phyloP scores from a whole-genome alignment of 2,113 vertebrate species.

The Apeltes quadracus region DNA sequence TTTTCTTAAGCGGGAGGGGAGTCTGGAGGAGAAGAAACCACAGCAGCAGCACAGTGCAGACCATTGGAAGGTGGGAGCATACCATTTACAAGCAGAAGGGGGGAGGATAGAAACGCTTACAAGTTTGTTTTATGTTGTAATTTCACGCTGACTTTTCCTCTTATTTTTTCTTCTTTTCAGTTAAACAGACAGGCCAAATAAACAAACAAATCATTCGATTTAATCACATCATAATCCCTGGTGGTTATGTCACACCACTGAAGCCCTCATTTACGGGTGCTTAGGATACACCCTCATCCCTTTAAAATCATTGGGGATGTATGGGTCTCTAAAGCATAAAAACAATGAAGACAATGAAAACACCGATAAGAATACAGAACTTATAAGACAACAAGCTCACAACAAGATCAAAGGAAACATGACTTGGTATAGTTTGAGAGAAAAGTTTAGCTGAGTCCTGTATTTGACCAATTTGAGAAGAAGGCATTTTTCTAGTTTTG shows the following conservation, averaged over 20 bases:
- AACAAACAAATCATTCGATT: neutral
- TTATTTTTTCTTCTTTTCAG: neutral
- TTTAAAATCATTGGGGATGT: neutral
- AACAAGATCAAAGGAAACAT: constrained; percentile 1
- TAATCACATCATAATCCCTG: no score
- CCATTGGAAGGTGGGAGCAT: constrained; percentile 51
- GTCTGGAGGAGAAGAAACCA: constrained; percentile 35
- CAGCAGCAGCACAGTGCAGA: constrained; percentile 34
- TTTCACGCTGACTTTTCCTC: neutral
- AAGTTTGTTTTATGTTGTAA: neutral
- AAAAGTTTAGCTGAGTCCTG: neutral
- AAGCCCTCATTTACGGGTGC: neutral
- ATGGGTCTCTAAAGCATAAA: neutral
- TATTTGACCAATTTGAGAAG: neutral
- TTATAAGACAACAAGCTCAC: neutral
- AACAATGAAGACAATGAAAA: neutral
- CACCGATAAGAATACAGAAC: neutral
- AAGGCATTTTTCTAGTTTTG: neutral
- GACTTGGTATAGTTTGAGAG: neutral
- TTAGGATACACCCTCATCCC: neutral
- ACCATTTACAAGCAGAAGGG: constrained; percentile 54
- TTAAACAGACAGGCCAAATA: neutral
- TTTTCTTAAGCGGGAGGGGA: constrained; percentile 8
- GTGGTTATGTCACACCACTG: constrained; percentile 1
- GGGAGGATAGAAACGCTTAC: constrained; percentile 39